Percentiles rank a stretch among this genome's conserved stretches.
Conservation (phyloP, 2,113 vertebrate genomes). For the Cyphomyrus discorhynchus region DNA sequence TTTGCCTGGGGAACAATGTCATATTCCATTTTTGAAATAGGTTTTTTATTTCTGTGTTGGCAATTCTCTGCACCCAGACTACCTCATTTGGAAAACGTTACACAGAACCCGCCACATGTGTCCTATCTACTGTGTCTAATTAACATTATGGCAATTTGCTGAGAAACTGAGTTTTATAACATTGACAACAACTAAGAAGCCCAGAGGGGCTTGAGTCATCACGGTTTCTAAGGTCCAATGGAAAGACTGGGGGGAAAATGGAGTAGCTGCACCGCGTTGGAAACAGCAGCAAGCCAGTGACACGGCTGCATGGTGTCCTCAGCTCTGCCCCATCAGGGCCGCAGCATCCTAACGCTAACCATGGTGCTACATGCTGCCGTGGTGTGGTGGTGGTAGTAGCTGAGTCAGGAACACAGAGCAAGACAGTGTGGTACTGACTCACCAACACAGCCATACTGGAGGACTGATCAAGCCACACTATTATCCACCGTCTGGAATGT, state of each 20-base stretch:
- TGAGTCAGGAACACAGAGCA: neutral
- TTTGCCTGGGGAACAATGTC: neutral
- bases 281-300: neutral
- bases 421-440: neutral
- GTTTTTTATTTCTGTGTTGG: neutral
- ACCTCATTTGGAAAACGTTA: constrained; percentile 13
- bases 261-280: neutral
- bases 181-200: neutral
- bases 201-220: neutral
- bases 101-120: neutral
- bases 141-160: neutral
- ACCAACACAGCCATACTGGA: neutral
- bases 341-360: neutral
- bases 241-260: neutral
- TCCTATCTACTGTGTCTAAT: neutral
- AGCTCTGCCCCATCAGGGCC: neutral
- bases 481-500: neutral
- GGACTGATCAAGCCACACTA: neutral
- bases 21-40: constrained; percentile 5
- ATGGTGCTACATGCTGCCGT: neutral
- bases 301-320: neutral
- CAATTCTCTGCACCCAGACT: neutral
- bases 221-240: neutral
- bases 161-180: neutral
- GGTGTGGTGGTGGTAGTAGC: neutral